Base-by-base conservation (phyloP, 2,113 vertebrate species). In the Oncorhynchus gorbuscha region DNA sequence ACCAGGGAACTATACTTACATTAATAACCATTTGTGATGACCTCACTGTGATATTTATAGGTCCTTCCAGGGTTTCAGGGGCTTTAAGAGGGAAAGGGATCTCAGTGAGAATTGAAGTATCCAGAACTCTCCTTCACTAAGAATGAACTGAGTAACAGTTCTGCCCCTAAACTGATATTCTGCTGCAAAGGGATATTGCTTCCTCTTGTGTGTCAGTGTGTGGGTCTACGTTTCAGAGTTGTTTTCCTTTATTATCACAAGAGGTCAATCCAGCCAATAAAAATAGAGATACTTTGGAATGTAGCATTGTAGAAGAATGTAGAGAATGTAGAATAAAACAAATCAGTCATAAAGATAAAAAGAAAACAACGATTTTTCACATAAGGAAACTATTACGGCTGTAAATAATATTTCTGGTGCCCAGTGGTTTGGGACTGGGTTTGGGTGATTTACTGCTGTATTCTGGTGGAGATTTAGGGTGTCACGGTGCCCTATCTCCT, bases 11-110 rank as follows among this genome's bases (percentile, higher is more conserved):
- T 69, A 26, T 79, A 76, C 79, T 84, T 78, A 89, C 92, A 93
- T 92, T 91, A 92, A 92, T 92, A 88, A 90, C 83, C 79, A 61
- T 83, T 81, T 78, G 69, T 81, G 71, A 83, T 86, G 89, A 89
- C 85, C 86, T 83, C 83, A 85, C 79, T 69, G 9, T 45, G 73
- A 89, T 92, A 94, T 93, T 91, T 88, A 91, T 91, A 87, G 87
- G 51, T 64, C 32, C 24, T 71, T 69, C 22, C 2, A 1, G 81
- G 79, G 76, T 64, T 76, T 68, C 49, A 35, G 16, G 26, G 59
- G n/a, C 59, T 62, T 62, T 62, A 18, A 65, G 75, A 64, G 64
- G 62, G 85, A 88, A 85, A 88, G 69, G 73, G 82, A 89, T 80
- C 83, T 77, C 18, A 1, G 75, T 78, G 39, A 81, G 69, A 85